Percentiles rank a stretch among this genome's conserved stretches.
These are phyloP conservation scores for Philotrypesis tridentata DNA, from an alignment of 1,140 invertebrate species.

Conservation along the genomic window DNA sequence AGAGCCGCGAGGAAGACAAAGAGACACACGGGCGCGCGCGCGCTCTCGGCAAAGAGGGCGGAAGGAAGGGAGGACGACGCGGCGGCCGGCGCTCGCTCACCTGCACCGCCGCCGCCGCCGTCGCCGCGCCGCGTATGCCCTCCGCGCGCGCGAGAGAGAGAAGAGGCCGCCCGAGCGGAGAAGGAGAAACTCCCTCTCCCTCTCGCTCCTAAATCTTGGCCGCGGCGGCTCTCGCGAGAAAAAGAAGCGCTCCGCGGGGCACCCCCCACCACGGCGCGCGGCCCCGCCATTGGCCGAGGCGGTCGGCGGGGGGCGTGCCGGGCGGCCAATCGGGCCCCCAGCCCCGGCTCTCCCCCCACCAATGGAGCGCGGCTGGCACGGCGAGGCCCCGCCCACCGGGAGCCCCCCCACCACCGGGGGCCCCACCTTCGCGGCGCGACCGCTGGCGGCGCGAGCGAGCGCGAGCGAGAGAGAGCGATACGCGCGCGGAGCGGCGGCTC, in stretches of 20 bases:
- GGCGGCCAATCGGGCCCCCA: not conserved
- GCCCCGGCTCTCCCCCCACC: not conserved
- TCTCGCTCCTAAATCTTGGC: not conserved
- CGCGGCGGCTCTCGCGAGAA: slow-evolving; percentile 11
- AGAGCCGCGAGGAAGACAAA: slow-evolving; percentile 39
- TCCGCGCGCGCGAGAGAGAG: slow-evolving; percentile 11
- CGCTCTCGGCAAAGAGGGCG: slow-evolving; percentile 47
- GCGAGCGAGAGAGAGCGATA: not conserved
- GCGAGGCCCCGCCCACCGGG: slow-evolving; percentile 58
- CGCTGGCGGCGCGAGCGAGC: slow-evolving; percentile 1
- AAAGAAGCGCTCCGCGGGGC: slow-evolving; percentile 12
- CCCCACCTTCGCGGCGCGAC: slow-evolving; percentile 66
- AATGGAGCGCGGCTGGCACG: not conserved
- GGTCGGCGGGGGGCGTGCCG: slow-evolving; percentile 30
- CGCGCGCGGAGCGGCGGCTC: not conserved
- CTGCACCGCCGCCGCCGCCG: not conserved
- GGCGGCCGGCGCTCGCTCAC: slow-evolving; percentile 38
- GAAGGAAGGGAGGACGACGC: slow-evolving; percentile 38
- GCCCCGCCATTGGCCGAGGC: slow-evolving; percentile 49
- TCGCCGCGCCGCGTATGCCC: slow-evolving; percentile 20
- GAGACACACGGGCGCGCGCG: slow-evolving; percentile 47
- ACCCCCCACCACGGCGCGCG: not conserved
- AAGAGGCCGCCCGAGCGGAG: not conserved
- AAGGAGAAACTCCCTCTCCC: slow-evolving; percentile 25
- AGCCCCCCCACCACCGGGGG: slow-evolving; percentile 62